Base-by-base conservation (phyloP, 2,797 vertebrate species). In the Enteromius argenteus region DNA sequence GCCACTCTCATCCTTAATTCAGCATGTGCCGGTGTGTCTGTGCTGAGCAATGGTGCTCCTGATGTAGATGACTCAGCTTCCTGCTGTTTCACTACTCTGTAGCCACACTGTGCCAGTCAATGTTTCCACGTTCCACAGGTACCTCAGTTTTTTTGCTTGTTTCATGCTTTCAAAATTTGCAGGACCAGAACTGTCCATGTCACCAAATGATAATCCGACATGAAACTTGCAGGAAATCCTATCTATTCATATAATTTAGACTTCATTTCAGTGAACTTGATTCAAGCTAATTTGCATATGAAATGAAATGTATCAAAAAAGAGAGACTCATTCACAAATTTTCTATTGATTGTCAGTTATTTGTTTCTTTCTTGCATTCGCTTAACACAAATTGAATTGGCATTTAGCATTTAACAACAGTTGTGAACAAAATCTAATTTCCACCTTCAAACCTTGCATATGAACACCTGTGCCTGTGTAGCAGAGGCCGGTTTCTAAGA, bases 1-100 rank as follows among this genome's bases (percentile, higher is more conserved):
- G 37, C 80, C 64, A 88, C 86, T 85, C 86, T 87, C 86, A 84
- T 90, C 75, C 67, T 84, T 81, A 89, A 87, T 92, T 86, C 67
- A 46, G 84, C 71, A 88, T 77, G 51, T 4, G 68, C 21, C 35
- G 5, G 79, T 64, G 60, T 7, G 32, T 53, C n/a, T 21, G 80
- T 85, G 80, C 86, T 76, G 80, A 80, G 84, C 71, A 83, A 80
- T 72, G 64, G 42, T 17, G 84, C 58, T 80, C 30, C 77, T n/a
- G 64, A 62, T 71, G 60, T 58, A 39, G 81, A 87, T 79, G 83
- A 87, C 49, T 66, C 71, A 67, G 51, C 82, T 72, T 83, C 86
- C 80, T 6, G 6, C 85, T 69, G 66, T 85, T 87, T 82, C 69
- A 83, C 81, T 72, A 27, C 74, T 87, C 79, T 23, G 68, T 84